Conservation (phyloP, 2,797 vertebrate genomes). For the Macropus fuliginosus region DNA sequence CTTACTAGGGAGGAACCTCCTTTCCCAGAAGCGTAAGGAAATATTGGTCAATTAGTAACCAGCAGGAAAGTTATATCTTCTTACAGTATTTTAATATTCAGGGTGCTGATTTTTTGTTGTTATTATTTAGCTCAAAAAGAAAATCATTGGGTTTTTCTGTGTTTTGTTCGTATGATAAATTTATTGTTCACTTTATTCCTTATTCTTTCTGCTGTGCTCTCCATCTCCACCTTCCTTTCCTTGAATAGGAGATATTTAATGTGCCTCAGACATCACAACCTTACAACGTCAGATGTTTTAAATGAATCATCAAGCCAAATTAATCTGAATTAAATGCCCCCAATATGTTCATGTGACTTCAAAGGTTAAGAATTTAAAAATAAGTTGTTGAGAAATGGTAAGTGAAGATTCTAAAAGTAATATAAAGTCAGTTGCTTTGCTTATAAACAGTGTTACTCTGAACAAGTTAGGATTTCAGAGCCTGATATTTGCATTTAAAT, state of each 20-base stretch:
- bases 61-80: neutral
- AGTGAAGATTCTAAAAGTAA: neutral
- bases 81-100: neutral
- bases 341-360: neutral
- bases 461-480: neutral
- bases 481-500: conserved; percentile 1
- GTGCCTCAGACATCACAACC: neutral
- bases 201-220: neutral
- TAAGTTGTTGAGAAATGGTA: neutral
- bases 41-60: neutral
- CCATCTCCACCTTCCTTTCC: conserved; percentile 33
- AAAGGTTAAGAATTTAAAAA: conserved; percentile 22
- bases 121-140: conserved; percentile 17
- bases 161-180: neutral
- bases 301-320: conserved; percentile 26
- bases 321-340: conserved; percentile 51
- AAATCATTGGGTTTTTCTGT: neutral
- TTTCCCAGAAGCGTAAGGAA: neutral
- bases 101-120: neutral
- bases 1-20: neutral
- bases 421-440: neutral
- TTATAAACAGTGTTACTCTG: neutral
- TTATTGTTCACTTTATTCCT: neutral
- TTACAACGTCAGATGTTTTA: conserved; percentile 51
- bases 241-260: conserved; percentile 47